A percentile compares a stretch with the other conserved stretches of the same genome.
These are phyloP conservation scores for Pollenia labialis DNA, from an alignment of 2,888 invertebrate species.

Conservation along the genomic window DNA sequence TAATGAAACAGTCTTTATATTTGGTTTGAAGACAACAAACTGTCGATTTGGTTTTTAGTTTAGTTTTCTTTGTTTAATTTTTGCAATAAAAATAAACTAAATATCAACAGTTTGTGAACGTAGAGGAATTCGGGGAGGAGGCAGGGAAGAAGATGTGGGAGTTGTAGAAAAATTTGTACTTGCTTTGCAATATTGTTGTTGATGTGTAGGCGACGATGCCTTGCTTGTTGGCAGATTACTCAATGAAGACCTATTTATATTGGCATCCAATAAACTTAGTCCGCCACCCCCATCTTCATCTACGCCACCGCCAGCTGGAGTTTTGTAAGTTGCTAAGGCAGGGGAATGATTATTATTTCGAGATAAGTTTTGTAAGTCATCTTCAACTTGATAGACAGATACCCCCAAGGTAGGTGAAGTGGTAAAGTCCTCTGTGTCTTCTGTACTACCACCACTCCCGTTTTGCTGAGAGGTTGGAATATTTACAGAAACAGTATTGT, in stretches of 20 bases:
- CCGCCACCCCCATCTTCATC: conserved; percentile 1
- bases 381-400: conserved; percentile 74
- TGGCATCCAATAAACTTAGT: conserved; percentile 11
- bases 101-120: conserved; percentile 72
- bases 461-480: conserved; percentile 16
- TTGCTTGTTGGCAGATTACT: not conserved
- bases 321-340: conserved; percentile 23
- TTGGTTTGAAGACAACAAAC: conserved; percentile 68
- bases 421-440: conserved; percentile 77
- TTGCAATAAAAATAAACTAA: conserved; percentile 42
- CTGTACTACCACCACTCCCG: conserved; percentile 48
- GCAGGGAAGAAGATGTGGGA: conserved; percentile 43
- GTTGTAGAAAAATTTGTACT: conserved; percentile 67
- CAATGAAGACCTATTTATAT: conserved; percentile 11
- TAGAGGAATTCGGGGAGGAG: conserved; percentile 56
- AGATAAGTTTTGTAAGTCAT: conserved; percentile 52
- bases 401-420: conserved; percentile 77
- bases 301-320: not conserved
- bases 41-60: conserved; percentile 60
- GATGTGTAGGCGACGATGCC: conserved; percentile 30
- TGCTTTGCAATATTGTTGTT: conserved; percentile 57
- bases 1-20: conserved; percentile 70
- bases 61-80: not conserved
- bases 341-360: conserved; percentile 71
- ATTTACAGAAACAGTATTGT: conserved; percentile 36